Conservation (phyloP, 2,888 invertebrate genomes). For the Romanomermis culicivorax region DNA sequence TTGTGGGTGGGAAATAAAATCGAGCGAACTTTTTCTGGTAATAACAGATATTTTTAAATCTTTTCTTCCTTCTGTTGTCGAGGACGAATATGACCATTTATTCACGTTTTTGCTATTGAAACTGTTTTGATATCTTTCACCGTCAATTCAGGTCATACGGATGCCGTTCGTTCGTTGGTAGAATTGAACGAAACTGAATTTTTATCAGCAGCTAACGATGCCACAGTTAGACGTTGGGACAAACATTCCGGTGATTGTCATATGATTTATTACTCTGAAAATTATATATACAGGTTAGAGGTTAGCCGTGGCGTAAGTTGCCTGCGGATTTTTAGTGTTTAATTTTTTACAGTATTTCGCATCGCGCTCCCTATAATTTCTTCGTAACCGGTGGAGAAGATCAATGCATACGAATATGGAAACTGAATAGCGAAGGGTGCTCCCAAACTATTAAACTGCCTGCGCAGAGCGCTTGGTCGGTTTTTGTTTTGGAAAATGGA, state of each 20-base stretch:
- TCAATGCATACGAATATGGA: conserved; percentile 59
- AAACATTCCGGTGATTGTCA: conserved; percentile 52
- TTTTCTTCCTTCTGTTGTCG: too few species aligned
- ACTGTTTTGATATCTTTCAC: too few species aligned
- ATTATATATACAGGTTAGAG: conserved; percentile 7
- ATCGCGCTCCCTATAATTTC: conserved; percentile 28
- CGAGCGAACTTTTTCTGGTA: conserved; percentile 45
- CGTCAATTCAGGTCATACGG: conserved; percentile 50
- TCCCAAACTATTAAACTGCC: conserved; percentile 50
- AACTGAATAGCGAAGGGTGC: conserved; percentile 34
- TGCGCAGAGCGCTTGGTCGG: conserved; percentile 69
- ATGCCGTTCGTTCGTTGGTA: conserved; percentile 64
- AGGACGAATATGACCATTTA: too few species aligned
- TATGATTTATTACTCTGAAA: conserved; percentile 25
- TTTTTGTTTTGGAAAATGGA: conserved; percentile 54
- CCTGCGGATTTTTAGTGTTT: too few species aligned
- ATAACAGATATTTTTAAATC: too few species aligned
- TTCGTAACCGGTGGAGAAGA: conserved; percentile 75
- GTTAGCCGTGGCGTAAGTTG: neutral
- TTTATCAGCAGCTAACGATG: conserved; percentile 78
- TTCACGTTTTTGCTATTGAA: too few species aligned
- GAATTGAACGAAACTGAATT: conserved; percentile 50
- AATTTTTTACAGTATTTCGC: neutral
- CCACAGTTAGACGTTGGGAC: conserved; percentile 58
- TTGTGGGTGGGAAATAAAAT: conserved; percentile 55